Evolutionary conservation across 1,140 invertebrate genomes (phyloP).

Genomic region (Mizuhopecten yessoensis): DNA sequence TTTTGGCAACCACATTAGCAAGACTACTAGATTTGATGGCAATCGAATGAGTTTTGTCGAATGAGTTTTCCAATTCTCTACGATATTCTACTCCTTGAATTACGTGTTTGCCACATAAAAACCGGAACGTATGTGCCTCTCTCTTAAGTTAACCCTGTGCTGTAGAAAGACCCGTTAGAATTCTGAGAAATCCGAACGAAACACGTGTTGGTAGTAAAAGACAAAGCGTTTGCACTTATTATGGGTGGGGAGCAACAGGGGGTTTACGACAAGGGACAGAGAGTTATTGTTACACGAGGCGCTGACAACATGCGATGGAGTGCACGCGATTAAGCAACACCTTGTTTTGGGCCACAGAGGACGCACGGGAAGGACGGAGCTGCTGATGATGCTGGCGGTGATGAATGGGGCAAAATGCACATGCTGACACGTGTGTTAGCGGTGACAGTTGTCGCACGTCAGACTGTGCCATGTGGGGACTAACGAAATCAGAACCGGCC

Average conservation of each 20-base stretch:
- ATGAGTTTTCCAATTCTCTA: no score
- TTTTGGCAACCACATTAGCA: no score
- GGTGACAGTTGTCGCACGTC: not conserved
- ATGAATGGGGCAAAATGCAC: not conserved
- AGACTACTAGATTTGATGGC: no score
- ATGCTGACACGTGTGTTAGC: constrained; percentile 17
- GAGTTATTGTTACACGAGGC: not conserved
- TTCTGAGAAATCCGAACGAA: no score
- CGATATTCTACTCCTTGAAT: no score
- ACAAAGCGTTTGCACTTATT: not conserved
- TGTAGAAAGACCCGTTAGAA: no score
- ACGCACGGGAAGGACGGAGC: not conserved
- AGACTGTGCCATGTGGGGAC: not conserved
- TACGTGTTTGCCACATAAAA: no score
- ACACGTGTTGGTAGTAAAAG: not conserved
- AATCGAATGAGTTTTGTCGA: no score
- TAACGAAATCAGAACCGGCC: not conserved
- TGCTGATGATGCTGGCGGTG: constrained; percentile 13
- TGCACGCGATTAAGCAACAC: constrained; percentile 8
- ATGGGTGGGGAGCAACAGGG: not conserved
- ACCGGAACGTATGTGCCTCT: no score
- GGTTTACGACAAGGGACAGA: not conserved
- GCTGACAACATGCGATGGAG: not conserved
- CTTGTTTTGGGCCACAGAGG: not conserved
- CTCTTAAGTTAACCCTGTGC: no score